phyloP scores from a whole-genome alignment of 35 echinoderm and acorn worm species.

The Strongylocentrotus purpuratus region DNA sequence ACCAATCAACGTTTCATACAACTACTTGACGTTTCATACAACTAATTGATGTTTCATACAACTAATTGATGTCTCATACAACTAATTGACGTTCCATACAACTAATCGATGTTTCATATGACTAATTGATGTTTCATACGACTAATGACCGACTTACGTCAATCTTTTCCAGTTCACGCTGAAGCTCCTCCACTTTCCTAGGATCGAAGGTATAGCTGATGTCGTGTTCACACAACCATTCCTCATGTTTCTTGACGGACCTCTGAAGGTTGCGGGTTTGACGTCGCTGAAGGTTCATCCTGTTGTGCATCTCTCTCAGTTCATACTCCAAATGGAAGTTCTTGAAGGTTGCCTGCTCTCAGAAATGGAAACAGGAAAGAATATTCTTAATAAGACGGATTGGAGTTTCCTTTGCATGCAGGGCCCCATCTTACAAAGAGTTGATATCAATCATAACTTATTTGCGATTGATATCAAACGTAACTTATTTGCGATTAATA shows the following conservation, averaged over 20 bases:
- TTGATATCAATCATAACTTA: too few relatives aligned
- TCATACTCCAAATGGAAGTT: slow-evolving; percentile 30
- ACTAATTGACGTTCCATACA: too few relatives aligned
- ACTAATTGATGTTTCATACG: too few relatives aligned
- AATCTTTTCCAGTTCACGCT: background rate
- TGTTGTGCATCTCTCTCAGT: background rate
- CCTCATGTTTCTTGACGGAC: background rate
- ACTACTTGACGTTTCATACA: too few relatives aligned
- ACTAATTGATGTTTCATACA: too few relatives aligned
- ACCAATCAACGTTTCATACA: too few relatives aligned
- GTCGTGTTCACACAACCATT: background rate
- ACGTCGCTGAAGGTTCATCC: background rate
- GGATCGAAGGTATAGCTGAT: background rate
- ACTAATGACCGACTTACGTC: background rate
- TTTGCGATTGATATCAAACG: too few relatives aligned
- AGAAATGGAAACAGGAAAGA: background rate
- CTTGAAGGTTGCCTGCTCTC: background rate
- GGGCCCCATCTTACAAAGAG: too few relatives aligned
- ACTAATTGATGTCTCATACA: too few relatives aligned
- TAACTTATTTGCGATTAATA: too few relatives aligned
- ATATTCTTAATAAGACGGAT: background rate
- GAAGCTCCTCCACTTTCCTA: background rate
- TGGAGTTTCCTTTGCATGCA: too few relatives aligned
- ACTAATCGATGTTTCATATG: too few relatives aligned
- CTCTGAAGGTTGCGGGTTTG: background rate